Evolutionary conservation across 1,140 invertebrate genomes (phyloP).

Genomic region (Drosophila bipectinata): DNA sequence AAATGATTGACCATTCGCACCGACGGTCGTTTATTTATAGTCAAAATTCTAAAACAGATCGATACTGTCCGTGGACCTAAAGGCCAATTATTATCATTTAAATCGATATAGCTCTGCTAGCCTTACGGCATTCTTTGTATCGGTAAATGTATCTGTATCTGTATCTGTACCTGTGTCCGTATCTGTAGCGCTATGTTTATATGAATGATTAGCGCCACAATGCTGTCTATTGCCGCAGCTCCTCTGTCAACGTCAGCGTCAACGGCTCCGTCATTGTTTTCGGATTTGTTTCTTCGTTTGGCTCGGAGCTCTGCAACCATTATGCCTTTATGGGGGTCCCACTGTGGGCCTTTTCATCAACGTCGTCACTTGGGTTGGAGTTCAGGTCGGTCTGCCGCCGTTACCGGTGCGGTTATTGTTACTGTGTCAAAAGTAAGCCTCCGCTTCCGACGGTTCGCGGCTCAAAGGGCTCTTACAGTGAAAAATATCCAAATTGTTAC

Average conservation of each 20-base stretch:
- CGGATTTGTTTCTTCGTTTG: neutral
- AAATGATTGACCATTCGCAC: constrained; percentile 65
- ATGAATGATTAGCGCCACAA: constrained; percentile 67
- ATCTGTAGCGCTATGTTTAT: constrained; percentile 38
- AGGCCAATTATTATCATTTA: constrained; percentile 83
- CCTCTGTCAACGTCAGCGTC: constrained; percentile 16
- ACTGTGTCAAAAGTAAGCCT: constrained; percentile 36
- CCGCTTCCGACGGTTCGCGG: constrained; percentile 36
- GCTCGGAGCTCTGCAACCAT: constrained; percentile 20
- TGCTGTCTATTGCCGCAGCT: constrained; percentile 9
- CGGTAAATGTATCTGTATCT: constrained; percentile 34
- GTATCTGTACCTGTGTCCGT: constrained; percentile 35
- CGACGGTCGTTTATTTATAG: constrained; percentile 72
- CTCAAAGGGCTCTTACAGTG: constrained; percentile 12
- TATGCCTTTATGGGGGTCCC: constrained; percentile 40
- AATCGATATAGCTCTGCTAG: constrained; percentile 63
- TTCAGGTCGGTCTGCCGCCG: constrained; percentile 13
- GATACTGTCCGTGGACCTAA: constrained; percentile 68
- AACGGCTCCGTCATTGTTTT: constrained; percentile 30
- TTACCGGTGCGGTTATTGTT: constrained; percentile 42
- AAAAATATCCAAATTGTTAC: constrained; percentile 3
- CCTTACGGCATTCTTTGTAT: constrained; percentile 56
- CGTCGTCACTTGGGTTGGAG: constrained; percentile 54
- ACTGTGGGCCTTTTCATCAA: constrained; percentile 49
- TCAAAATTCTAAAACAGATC: constrained; percentile 74